Evolutionary conservation across 53 echinoderm and acorn worm genomes (phyloP).

Genomic region (Antedon mediterranea): DNA sequence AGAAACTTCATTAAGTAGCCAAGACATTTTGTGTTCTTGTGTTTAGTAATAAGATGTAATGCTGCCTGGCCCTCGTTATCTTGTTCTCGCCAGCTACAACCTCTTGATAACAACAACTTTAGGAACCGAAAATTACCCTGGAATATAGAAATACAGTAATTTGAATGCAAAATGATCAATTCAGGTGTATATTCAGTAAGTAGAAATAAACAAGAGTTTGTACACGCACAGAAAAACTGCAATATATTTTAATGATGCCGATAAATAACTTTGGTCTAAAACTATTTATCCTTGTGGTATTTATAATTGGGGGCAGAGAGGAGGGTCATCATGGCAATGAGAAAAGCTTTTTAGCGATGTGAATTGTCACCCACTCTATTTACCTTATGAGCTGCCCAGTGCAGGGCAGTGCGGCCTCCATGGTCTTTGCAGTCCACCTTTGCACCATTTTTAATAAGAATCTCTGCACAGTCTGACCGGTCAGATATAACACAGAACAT

Average conservation of each 20-base stretch:
- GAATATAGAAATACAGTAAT: not conserved
- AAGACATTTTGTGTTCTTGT: conserved; percentile 81
- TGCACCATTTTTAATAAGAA: conserved; percentile 71
- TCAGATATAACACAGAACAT: conserved; percentile 84
- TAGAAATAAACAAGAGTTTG: no score
- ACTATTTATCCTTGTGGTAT: no score
- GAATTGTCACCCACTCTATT: no score
- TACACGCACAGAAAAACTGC: no score
- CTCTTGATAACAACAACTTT: conserved; percentile 66
- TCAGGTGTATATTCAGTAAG: no score
- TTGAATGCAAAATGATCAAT: no score
- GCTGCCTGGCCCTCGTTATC: conserved; percentile 76
- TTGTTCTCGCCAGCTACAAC: conserved; percentile 79
- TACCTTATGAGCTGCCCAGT: conserved; percentile 98
- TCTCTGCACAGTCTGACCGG: conserved; percentile 74
- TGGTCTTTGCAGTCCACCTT: conserved; percentile 74
- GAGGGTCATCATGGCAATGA: no score
- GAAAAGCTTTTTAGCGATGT: no score
- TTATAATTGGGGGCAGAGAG: no score
- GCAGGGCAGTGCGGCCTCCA: conserved; percentile 73
- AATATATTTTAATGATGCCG: no score
- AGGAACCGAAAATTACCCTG: conserved; percentile 74
- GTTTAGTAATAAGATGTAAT: conserved; percentile 80
- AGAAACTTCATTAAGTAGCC: conserved; percentile 76
- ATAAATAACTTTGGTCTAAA: no score